Conservation (phyloP, 1,140 invertebrate genomes). For the Camponotus pennsylvanicus region DNA sequence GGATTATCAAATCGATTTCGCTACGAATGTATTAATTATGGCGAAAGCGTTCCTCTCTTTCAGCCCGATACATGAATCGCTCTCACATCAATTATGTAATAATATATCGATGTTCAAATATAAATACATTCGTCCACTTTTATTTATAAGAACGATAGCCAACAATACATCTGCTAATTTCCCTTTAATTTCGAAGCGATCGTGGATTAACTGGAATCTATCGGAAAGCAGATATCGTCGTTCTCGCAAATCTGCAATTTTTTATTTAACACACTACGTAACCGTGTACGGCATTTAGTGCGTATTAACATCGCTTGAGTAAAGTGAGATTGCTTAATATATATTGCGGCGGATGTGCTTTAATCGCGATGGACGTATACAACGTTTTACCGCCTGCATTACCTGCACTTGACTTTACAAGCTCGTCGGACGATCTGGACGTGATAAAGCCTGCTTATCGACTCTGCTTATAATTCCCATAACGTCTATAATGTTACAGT, state of each 20-base stretch:
- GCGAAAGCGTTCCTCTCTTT: background rate
- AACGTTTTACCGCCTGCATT: slow-evolving; percentile 20
- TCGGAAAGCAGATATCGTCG: background rate
- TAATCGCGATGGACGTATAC: slow-evolving; percentile 33
- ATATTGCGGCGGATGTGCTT: slow-evolving; percentile 11
- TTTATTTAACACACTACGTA: slow-evolving; percentile 8
- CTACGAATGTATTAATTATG: slow-evolving; percentile 49
- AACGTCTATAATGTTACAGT: slow-evolving; percentile 14
- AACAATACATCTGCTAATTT: slow-evolving; percentile 11
- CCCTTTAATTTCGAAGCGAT: slow-evolving; percentile 10
- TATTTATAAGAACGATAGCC: slow-evolving; percentile 6
- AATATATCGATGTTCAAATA: slow-evolving; percentile 7
- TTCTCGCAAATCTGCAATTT: background rate
- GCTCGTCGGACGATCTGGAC: background rate
- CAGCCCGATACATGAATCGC: background rate
- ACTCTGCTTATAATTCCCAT: slow-evolving; percentile 52
- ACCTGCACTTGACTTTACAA: slow-evolving; percentile 42
- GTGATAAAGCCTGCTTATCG: slow-evolving; percentile 14
- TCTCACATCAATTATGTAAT: slow-evolving; percentile 7
- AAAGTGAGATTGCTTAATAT: slow-evolving; percentile 34
- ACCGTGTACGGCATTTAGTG: background rate
- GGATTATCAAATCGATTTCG: slow-evolving; percentile 60
- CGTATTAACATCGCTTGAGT: slow-evolving; percentile 23
- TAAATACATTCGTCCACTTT: slow-evolving; percentile 9
- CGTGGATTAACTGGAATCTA: slow-evolving; percentile 26